A percentile compares a stretch with the other conserved stretches of the same genome.
Conservation (phyloP, 2,888 invertebrate genomes). For the Apotomis capreana region DNA sequence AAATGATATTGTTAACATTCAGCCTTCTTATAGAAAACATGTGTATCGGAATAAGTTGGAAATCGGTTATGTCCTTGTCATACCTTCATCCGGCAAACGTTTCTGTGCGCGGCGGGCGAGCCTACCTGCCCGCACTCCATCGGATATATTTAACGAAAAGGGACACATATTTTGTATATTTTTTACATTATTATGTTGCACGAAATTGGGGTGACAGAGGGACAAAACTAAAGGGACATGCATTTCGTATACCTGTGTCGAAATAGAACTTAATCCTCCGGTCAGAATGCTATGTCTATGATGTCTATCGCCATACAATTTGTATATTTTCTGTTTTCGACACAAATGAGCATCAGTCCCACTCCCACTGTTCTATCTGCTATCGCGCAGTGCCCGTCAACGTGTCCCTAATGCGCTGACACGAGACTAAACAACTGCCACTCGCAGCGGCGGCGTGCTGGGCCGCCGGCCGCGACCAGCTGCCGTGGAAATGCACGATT, state of each 20-base stretch:
- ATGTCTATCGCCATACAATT: too few relatives aligned
- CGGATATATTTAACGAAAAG: neutral
- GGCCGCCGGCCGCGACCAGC: neutral
- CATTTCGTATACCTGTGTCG: neutral
- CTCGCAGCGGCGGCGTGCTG: neutral
- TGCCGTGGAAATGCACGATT: neutral
- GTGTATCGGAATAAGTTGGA: too few relatives aligned
- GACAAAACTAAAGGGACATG: neutral
- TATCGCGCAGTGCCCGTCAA: neutral
- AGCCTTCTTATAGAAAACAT: too few relatives aligned
- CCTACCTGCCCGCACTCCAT: neutral
- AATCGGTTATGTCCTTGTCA: neutral
- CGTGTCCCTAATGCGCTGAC: neutral
- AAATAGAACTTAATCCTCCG: too few relatives aligned
- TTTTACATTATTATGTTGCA: too few relatives aligned
- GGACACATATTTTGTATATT: neutral
- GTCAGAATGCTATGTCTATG: too few relatives aligned
- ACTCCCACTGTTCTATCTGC: neutral
- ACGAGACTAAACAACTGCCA: slow-evolving; percentile 28
- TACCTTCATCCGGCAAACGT: neutral
- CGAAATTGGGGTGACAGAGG: too few relatives aligned
- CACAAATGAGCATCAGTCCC: too few relatives aligned
- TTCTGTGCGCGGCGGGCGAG: neutral
- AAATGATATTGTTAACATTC: too few relatives aligned
- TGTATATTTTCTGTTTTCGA: too few relatives aligned